Percentiles rank a stretch among this genome's conserved stretches.
These are phyloP conservation scores for Wiebesia pumilae DNA, from an alignment of 1,140 invertebrate species.

Conservation along the genomic window DNA sequence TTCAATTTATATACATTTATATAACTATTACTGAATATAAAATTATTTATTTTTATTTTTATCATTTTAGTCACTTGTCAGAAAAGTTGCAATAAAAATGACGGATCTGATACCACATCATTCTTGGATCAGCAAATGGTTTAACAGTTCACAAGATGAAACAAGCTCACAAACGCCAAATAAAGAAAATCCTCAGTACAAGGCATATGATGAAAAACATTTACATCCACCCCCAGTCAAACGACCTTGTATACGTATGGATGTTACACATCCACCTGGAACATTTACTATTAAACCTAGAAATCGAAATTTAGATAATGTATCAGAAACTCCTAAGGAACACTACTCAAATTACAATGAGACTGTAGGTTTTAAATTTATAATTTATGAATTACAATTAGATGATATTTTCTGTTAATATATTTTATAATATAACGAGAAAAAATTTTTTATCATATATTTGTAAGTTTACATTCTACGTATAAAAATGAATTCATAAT, in stretches of 20 bases:
- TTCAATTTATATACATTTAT: neutral
- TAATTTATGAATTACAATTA: neutral
- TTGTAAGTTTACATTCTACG: too few species aligned
- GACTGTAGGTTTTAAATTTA: constrained; percentile 36
- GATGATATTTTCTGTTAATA: neutral
- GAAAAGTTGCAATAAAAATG: constrained; percentile 72
- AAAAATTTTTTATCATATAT: too few species aligned
- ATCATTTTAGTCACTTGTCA: constrained; percentile 72
- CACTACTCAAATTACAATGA: constrained; percentile 57
- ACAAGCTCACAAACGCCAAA: constrained; percentile 55
- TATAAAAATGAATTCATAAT: too few species aligned
- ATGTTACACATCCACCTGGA: constrained; percentile 70
- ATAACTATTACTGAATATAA: neutral
- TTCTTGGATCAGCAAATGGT: constrained; percentile 73
- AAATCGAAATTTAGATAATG: constrained; percentile 54
- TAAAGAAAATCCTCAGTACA: constrained; percentile 58
- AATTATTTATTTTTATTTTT: constrained; percentile 23
- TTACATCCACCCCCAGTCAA: constrained; percentile 66
- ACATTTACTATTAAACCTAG: constrained; percentile 68
- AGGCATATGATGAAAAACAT: constrained; percentile 60
- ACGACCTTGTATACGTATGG: constrained; percentile 71
- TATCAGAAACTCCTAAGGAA: constrained; percentile 57
- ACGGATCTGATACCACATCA: constrained; percentile 71
- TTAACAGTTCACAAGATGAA: constrained; percentile 67
- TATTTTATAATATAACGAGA: too few species aligned